A percentile compares a stretch with the other conserved stretches of the same genome.
These are phyloP conservation scores for Scelioninae gen. 1 DNA, from an alignment of 2,888 invertebrate genomes.

Conservation along the genomic window DNA sequence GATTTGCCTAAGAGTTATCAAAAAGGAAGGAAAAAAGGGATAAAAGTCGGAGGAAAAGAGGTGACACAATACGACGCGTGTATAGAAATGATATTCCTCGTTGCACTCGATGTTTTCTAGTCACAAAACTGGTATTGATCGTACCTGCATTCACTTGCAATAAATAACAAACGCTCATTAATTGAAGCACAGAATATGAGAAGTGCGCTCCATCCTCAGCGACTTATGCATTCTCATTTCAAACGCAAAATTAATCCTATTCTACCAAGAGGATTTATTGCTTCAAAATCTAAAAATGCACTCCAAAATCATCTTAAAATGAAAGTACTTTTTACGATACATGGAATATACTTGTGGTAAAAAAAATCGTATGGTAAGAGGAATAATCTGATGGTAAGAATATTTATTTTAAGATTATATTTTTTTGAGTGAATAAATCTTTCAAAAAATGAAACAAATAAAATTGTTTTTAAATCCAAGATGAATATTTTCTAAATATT, in stretches of 20 bases:
- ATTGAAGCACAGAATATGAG: slow-evolving; percentile 14
- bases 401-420: too few relatives aligned
- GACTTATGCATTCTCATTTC: not conserved
- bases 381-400: too few relatives aligned
- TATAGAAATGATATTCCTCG: slow-evolving; percentile 14
- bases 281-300: not conserved
- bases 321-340: too few relatives aligned
- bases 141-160: slow-evolving; percentile 25
- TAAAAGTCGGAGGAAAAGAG: slow-evolving; percentile 14
- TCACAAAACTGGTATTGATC: slow-evolving; percentile 33
- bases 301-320: too few relatives aligned
- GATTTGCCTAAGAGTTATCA: slow-evolving; percentile 12
- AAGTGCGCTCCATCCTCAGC: not conserved
- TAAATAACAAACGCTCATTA: slow-evolving; percentile 40
- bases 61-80: slow-evolving; percentile 14
- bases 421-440: too few relatives aligned
- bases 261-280: not conserved
- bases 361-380: too few relatives aligned
- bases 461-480: too few relatives aligned
- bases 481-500: too few relatives aligned
- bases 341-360: too few relatives aligned
- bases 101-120: slow-evolving; percentile 1
- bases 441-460: too few relatives aligned
- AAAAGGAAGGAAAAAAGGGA: slow-evolving; percentile 13
- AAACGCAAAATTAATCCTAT: not conserved